These are phyloP conservation scores for Apodemus agrarius DNA, from an alignment of 2,797 vertebrate species.

Conservation along the genomic window DNA sequence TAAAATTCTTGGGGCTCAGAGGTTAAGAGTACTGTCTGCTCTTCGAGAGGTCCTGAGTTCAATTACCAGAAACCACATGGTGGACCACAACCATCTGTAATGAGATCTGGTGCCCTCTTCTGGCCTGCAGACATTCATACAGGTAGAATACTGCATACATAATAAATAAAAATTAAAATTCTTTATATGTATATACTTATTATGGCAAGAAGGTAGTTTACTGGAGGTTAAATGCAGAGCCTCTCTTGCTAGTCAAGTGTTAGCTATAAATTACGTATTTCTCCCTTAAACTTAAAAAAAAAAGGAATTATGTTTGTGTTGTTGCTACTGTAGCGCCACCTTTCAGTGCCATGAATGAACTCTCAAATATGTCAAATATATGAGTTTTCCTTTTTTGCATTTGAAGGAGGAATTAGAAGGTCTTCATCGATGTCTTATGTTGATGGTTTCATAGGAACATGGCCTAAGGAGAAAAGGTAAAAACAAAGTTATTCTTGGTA, in stretches of 20 bases:
- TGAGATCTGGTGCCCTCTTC: neutral
- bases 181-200: neutral
- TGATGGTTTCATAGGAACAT: constrained; percentile 96
- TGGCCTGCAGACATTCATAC: neutral
- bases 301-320: neutral
- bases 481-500: constrained; percentile 17
- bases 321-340: neutral
- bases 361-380: neutral
- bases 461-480: constrained; percentile 99
- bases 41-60: no score
- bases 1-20: neutral
- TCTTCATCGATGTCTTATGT: constrained; percentile 98
- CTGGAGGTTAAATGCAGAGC: neutral
- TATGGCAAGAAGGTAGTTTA: neutral
- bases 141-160: neutral
- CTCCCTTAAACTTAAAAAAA: neutral
- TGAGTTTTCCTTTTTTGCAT: constrained; percentile 75
- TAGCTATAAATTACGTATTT: neutral
- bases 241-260: neutral
- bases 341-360: neutral
- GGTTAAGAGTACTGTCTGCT: no score
- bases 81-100: neutral
- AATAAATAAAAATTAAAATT: neutral
- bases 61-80: no score
- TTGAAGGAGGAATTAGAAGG: constrained; percentile 94